Conservation (phyloP, 1,140 invertebrate genomes). For the Hydropsyche tenuis region DNA sequence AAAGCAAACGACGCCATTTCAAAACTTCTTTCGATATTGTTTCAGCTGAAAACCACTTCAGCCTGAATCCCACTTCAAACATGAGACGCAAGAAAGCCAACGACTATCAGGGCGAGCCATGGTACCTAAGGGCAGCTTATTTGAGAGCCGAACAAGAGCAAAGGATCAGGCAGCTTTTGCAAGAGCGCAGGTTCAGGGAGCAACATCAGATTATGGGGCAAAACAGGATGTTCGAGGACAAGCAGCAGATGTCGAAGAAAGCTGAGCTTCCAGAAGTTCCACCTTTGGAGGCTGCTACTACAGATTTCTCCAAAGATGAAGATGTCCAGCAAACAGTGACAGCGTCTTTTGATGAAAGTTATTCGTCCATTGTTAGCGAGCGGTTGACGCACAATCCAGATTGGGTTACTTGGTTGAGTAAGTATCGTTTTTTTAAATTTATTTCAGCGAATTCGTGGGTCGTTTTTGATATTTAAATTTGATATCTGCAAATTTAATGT, state of each 20-base stretch:
- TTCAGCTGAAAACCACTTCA: too few species aligned
- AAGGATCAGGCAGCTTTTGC: constrained; percentile 12
- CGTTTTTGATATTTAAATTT: neutral
- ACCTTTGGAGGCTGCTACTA: neutral
- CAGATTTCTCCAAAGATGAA: neutral
- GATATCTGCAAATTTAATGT: too few species aligned
- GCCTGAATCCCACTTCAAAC: neutral
- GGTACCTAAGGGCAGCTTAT: constrained; percentile 20
- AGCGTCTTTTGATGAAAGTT: constrained; percentile 13
- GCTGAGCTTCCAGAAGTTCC: neutral
- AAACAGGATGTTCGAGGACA: constrained; percentile 3
- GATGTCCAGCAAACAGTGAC: constrained; percentile 22
- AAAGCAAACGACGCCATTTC: too few species aligned
- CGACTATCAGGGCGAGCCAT: neutral
- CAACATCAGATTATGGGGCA: neutral
- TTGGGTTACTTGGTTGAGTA: constrained; percentile 37
- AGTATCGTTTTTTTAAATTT: neutral
- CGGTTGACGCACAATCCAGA: constrained; percentile 27
- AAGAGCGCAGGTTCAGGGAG: constrained; percentile 17
- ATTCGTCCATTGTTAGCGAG: constrained; percentile 36
- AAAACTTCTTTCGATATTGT: neutral
- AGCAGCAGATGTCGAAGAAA: neutral
- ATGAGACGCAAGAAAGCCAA: constrained; percentile 19
- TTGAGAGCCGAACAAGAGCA: constrained; percentile 3
- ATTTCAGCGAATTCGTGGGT: neutral